phyloP scores from a whole-genome alignment of 2,113 vertebrate genomes.

The Ctenodactylus gundi region DNA sequence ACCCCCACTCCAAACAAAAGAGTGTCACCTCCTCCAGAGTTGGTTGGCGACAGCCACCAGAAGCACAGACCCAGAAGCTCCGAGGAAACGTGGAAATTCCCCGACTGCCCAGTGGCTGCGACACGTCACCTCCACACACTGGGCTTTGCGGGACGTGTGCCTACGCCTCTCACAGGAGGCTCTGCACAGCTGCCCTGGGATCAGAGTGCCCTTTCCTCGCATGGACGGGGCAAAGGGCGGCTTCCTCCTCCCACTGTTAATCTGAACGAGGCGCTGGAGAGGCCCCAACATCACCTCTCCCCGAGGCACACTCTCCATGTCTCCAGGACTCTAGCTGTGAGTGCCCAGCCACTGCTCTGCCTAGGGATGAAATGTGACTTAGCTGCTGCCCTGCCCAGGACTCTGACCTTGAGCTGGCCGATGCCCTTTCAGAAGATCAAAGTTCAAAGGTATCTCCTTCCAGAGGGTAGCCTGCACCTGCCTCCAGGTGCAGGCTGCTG shows the following conservation, averaged over 20 bases:
- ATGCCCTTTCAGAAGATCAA: not conserved
- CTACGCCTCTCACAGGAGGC: no score
- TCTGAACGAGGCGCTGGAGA: no score
- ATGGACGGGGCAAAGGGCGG: no score
- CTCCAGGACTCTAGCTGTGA: no score
- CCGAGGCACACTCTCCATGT: no score
- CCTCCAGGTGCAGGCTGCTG: constrained; percentile 8
- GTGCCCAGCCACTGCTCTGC: no score
- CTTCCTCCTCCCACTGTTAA: no score
- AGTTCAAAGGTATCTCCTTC: not conserved
- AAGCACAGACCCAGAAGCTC: not conserved
- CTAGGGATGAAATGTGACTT: no score
- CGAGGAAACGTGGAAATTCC: not conserved
- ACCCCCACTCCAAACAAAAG: not conserved
- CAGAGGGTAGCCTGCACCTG: not conserved
- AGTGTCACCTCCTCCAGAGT: not conserved
- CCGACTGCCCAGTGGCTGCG: not conserved
- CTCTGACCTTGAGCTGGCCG: not conserved
- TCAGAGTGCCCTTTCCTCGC: no score
- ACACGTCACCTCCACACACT: not conserved
- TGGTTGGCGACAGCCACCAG: not conserved
- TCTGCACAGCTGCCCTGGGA: not conserved
- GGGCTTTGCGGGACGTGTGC: no score
- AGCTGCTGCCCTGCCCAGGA: not conserved
- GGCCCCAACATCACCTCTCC: no score